Evolutionary conservation across 2,113 vertebrate genomes (phyloP).

Genomic region (Sula dactylatra): DNA sequence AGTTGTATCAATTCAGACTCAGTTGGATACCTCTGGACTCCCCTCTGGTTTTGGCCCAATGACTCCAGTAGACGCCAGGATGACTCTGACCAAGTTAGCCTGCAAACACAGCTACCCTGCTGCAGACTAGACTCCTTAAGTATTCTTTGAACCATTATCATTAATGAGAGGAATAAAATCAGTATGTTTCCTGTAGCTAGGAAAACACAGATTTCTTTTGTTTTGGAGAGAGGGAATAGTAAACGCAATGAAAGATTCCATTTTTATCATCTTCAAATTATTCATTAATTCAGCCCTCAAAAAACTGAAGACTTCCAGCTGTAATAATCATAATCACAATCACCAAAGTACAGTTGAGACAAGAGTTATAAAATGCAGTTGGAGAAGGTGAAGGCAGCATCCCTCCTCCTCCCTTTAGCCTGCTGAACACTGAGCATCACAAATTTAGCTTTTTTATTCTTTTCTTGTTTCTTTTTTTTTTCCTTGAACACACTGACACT

Average conservation of each 20-base stretch:
- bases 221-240: background rate
- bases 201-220: constrained; percentile 27
- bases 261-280: constrained; percentile 11
- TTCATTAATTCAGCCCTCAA: background rate
- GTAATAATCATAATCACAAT: background rate
- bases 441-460: background rate
- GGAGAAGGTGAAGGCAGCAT: background rate
- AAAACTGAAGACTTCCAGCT: constrained; percentile 31
- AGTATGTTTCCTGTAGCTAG: background rate
- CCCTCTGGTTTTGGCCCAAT: background rate
- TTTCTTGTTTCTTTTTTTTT: background rate
- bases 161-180: constrained; percentile 29
- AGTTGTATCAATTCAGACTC: background rate
- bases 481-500: background rate
- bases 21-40: background rate
- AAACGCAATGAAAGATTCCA: background rate
- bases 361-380: background rate
- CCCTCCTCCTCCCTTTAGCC: background rate
- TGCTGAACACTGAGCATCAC: background rate
- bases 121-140: constrained; percentile 1
- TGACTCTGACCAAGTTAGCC: background rate
- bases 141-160: constrained; percentile 46
- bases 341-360: background rate
- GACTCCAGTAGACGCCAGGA: background rate
- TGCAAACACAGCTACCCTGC: background rate